phyloP scores from a whole-genome alignment of 2,797 vertebrate genomes.

The Arremon brunneinucha region DNA sequence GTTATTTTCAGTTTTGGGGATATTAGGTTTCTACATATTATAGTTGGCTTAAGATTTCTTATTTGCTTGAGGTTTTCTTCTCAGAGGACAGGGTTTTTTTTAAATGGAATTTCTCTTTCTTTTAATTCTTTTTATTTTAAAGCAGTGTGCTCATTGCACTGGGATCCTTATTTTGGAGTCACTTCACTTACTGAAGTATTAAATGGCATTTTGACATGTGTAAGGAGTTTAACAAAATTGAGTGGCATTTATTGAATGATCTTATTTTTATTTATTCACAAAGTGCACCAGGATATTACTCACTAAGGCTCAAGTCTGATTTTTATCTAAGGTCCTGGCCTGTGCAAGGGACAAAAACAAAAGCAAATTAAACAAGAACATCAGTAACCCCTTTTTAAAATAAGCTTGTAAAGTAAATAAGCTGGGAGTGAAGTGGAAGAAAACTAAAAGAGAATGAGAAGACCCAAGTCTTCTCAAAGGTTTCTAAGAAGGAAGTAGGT shows the following conservation, averaged over 20 bases:
- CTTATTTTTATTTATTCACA: constrained; percentile 74
- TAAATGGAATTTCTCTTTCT: background rate
- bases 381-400: constrained; percentile 42
- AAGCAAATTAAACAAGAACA: constrained; percentile 58
- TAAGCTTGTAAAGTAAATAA: background rate
- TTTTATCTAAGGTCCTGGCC: constrained; percentile 65
- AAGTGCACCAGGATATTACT: constrained; percentile 64
- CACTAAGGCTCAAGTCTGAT: constrained; percentile 63
- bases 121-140: constrained; percentile 34
- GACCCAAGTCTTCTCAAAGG: background rate
- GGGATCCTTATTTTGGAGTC: constrained; percentile 53
- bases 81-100: background rate
- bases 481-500: background rate
- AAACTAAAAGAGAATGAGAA: background rate
- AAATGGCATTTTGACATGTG: constrained; percentile 61
- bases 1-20: constrained; percentile 51
- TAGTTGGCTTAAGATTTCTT: constrained; percentile 44
- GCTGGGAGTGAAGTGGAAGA: background rate
- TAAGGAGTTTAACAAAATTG: constrained; percentile 65
- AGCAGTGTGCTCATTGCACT: constrained; percentile 61
- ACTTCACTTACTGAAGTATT: constrained; percentile 62
- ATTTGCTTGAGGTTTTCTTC: constrained; percentile 55
- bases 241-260: constrained; percentile 70
- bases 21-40: constrained; percentile 58
- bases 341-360: constrained; percentile 60